Evolutionary conservation across 2,113 vertebrate genomes (phyloP), one percentile per base, ranked within the genome.

Genomic region (Pomatostomus ruficeps): DNA sequence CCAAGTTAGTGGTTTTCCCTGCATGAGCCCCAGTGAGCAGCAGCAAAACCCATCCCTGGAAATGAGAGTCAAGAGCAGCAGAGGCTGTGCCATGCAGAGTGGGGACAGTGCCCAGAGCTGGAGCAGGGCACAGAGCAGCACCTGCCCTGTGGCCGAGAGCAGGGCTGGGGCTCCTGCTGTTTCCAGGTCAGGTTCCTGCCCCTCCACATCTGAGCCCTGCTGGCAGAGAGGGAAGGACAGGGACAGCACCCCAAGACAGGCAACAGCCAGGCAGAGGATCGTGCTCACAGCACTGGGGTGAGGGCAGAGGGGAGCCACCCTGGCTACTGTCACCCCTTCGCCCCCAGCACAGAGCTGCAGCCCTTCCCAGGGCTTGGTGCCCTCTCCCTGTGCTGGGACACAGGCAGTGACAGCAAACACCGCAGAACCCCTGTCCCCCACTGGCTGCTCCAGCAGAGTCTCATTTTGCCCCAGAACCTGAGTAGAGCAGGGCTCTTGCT

Each of bases 301-400:
- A 67, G 28, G 55, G 28, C 16, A 5, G 28, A 26, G 48, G 26
- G 43, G 33, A 82, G 24, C 36, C 58, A 48, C 51, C 20, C 57
- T 4, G 1, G 1, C 33, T 21, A 6, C 45, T 49, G 28, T 6
- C 12, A 5, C 11, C 52, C n/a, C 57, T 82, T 19, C 0, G 0
- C 2, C 38, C 46, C 66, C 73, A 45, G 26, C 19, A 10, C 40
- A 25, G 55, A 29, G 42, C 12, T 4, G 17, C 40, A 38, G 67
- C n/a, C 59, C 29, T 25, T 24, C 13, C 21, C 26, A 10, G 61
- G 20, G 51, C 67, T 48, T 4, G 5, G 7, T 31, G 38, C 8
- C n/a, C 40, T 25, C 28, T 46, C 26, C 33, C 29, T 12, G 4
- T 6, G 40, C 45, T 11, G 45, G 45, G 49, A 23, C 40, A n/a